Percentiles rank a stretch among this genome's conserved stretches.
These are phyloP conservation scores for cattle (Bos taurus) DNA, from an alignment of 2,113 vertebrate species.

Conservation along the genomic window ARS-UCD2.0 NC_037337.1:76614001-76614500, in stretches of 20 bases:
- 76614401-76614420: neutral
- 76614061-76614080: neutral
- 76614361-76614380: neutral
- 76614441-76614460: neutral
- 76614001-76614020: conserved; percentile 20
- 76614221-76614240: conserved; percentile 37
- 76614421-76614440: neutral
- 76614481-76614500: neutral
- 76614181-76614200: conserved; percentile 9
- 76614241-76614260: conserved; percentile 40
- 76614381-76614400: neutral
- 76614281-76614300: conserved; percentile 60
- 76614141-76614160: neutral
- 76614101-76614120: neutral
- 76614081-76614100: conserved; percentile 17
- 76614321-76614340: neutral
- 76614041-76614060: neutral
- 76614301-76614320: conserved; percentile 3
- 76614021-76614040: neutral
- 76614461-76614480: neutral
- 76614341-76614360: conserved; percentile 29
- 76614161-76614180: neutral
- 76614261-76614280: conserved; percentile 18
- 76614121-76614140: neutral
- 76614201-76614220: neutral